These are phyloP conservation scores for Anomalospiza imberbis DNA, from an alignment of 2,797 vertebrate genomes.

Conservation along the genomic window DNA sequence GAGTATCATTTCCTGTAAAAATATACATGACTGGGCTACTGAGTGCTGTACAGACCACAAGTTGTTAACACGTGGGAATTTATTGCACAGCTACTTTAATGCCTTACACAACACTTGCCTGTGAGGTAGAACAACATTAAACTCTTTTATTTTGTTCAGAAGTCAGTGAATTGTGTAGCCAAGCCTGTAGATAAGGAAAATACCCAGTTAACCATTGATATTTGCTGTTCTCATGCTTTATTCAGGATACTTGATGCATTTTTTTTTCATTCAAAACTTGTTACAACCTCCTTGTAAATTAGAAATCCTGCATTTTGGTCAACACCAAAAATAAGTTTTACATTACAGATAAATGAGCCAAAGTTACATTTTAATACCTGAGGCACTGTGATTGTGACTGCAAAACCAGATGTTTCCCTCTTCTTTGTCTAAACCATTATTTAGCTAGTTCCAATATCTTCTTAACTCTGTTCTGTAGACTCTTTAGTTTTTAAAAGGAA, in stretches of 20 bases:
- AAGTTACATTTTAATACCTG: neutral
- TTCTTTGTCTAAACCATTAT: neutral
- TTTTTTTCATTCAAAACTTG: neutral
- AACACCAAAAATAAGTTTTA: neutral
- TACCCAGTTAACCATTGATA: neutral
- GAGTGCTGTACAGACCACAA: slow-evolving; percentile 27
- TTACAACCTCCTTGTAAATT: neutral
- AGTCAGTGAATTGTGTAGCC: neutral
- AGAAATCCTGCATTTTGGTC: neutral
- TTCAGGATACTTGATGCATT: neutral
- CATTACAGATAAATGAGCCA: neutral
- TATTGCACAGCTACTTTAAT: slow-evolving; percentile 33
- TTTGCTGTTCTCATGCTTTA: neutral
- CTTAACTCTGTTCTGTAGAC: neutral
- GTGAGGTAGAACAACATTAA: neutral
- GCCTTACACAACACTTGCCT: neutral
- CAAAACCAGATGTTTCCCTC: neutral
- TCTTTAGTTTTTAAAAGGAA: neutral
- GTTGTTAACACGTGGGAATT: slow-evolving; percentile 35
- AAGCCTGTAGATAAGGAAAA: neutral
- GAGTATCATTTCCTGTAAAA: slow-evolving; percentile 43
- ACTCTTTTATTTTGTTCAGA: slow-evolving; percentile 35
- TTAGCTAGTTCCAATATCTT: neutral
- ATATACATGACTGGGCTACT: neutral
- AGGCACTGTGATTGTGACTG: neutral